A percentile compares a stretch with the other conserved stretches of the same genome.
Evolutionary conservation across 2,888 invertebrate genomes (phyloP).

Genomic region (Stenichneumon culpator): DNA sequence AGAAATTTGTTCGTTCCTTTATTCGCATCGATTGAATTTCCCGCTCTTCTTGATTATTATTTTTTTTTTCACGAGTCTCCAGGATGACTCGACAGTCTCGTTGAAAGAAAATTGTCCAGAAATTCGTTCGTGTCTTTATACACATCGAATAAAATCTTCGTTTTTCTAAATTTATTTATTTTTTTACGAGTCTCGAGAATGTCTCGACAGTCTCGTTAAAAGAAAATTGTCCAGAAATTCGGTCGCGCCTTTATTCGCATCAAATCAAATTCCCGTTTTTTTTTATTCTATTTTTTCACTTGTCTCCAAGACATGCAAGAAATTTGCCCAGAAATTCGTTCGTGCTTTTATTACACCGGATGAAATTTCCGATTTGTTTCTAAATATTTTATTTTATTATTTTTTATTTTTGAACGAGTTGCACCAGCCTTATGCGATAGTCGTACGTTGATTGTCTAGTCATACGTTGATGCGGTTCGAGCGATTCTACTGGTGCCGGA

Average conservation of each 20-base stretch:
- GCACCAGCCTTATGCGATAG: background rate
- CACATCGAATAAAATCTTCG: conserved; percentile 3
- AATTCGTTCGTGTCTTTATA: background rate
- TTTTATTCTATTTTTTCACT: background rate
- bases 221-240: background rate
- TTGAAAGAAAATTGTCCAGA: background rate
- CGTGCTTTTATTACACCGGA: no score
- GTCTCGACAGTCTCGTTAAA: background rate
- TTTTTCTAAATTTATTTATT: background rate
- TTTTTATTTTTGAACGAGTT: conserved; percentile 26
- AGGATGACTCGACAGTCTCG: background rate
- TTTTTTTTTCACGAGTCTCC: conserved; percentile 5
- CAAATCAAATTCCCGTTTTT: conserved; percentile 10
- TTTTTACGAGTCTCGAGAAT: background rate
- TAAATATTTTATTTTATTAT: conserved; percentile 4
- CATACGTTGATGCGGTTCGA: background rate
- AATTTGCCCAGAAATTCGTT: no score
- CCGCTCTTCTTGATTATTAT: background rate
- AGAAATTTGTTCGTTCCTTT: background rate
- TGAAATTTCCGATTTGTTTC: no score
- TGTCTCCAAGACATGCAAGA: no score
- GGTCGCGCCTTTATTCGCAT: background rate
- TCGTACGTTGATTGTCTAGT: conserved; percentile 7
- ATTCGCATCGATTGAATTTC: background rate
- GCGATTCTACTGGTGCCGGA: conserved; percentile 57